Evolutionary conservation across 2,888 invertebrate species (phyloP), one percentile per base, ranked within the genome.

Genomic region (Eristalis tenax): DNA sequence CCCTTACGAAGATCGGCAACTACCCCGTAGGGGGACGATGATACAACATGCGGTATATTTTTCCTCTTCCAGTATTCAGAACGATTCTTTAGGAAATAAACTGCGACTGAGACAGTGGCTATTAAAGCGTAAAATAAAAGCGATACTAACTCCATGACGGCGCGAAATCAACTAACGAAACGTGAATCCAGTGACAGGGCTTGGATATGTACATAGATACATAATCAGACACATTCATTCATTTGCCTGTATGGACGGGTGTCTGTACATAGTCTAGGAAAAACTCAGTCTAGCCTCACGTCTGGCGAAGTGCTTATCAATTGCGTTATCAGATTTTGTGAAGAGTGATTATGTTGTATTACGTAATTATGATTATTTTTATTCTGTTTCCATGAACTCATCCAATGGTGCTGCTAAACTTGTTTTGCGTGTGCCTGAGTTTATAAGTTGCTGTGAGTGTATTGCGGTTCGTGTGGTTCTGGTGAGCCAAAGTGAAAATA

Each of bases 1-100:
- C 89, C 91, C 26, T 22, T 65, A 11, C 75, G 85, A 15, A 90
- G 69, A 38, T 90, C 91, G 3, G 92, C 92, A 22, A 85, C 56
- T 10, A 23, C 3, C 1, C 59, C 23, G 13, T 23, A 23, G 0
- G 90, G 89, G 4, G 90, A 88, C 4, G 15, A 3, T 0, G 92
- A 91, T 0, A 80, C 4, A 11, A 89, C 88, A 63, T 90, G 90
- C 0, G 89, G 89, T 13, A 91, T 90, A 38, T 89, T 90, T 4
- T 90, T 89, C 0, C 89, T 84, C 26, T 89, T 71, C 81, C 91
- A 90, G 5, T 91, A 92, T 4, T 73, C 10, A 63, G 18, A 50
- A n/a, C 18, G 50, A 18, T 50, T 50, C 50, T 50, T 50, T 6
- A 50, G 18, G 18, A 18, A 50, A 18, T 18, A 18, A 50, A 50